Evolutionary conservation across 2,113 vertebrate genomes (phyloP), one percentile per base, ranked within the genome.

Genomic region (Lota lota): DNA sequence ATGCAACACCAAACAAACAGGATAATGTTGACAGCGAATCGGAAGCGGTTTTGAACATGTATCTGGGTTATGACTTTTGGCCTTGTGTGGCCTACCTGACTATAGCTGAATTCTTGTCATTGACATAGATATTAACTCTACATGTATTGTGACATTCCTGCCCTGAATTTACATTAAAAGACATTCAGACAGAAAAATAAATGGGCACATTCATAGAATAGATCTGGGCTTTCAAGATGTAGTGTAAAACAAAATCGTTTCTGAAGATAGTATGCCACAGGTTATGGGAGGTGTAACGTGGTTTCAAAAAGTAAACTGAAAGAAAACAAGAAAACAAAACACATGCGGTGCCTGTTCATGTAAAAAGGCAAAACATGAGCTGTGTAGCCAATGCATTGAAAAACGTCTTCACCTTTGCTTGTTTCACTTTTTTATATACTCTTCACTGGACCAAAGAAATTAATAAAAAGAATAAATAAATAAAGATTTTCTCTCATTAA

Each of bases 1-100:
- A 90, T 91, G 88, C 89, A 88, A 91, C 89, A 90, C 82, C 83
- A 90, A 88, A 89, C 83, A 87, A 89, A 89, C 88, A 88, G 81
- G 84, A 85, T 85, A 82, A 87, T 89, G 88, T 86, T 86, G 86
- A 88, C 84, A 85, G 90, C 81, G 77, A 79, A 87, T 86, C 77
- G 82, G 87, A 89, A 86, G 86, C 87, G 82, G 85, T 82, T 82
- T 87, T 80, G 16, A 67, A 85, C 86, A 90, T 82, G 76, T 80
- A 67, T 87, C 85, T 86, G 85, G 83, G 79, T 89, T 78, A 86
- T 89, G 85, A 87, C 40, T 75, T 80, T n/a, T 69, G 89, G 88
- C 89, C 88, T 10, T 67, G 82, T 47, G 69, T 66, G 85, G 88
- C 89, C 89, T 90, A 90, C 88, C 88, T 88, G 89, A 90, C 88